Conservation (phyloP, 2,888 invertebrate genomes). For the Endomychus coccineus region DNA sequence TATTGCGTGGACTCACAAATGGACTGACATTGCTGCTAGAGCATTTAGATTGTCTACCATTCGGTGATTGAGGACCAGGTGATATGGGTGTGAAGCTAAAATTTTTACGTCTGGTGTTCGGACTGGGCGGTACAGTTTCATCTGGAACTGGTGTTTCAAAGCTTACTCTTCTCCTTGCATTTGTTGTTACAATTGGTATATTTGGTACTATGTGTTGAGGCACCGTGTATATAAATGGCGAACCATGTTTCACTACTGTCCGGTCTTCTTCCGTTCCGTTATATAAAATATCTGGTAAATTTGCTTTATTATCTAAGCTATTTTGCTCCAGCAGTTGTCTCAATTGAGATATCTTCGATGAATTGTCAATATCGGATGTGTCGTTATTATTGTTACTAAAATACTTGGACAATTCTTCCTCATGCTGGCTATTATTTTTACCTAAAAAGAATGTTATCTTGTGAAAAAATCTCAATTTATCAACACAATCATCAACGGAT, state of each 20-base stretch:
- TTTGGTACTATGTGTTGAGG: slow-evolving; percentile 4
- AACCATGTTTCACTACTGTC: slow-evolving; percentile 7
- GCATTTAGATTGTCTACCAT: slow-evolving; percentile 48
- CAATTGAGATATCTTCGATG: slow-evolving; percentile 61
- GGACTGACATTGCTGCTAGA: slow-evolving; percentile 68
- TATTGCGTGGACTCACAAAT: slow-evolving; percentile 68
- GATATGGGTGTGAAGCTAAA: slow-evolving; percentile 85
- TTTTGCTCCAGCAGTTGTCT: slow-evolving; percentile 60
- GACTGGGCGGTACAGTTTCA: slow-evolving; percentile 59
- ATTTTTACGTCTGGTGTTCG: slow-evolving; percentile 68
- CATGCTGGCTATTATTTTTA: slow-evolving; percentile 68
- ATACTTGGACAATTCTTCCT: slow-evolving; percentile 78
- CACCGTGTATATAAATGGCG: slow-evolving; percentile 6
- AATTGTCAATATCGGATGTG: slow-evolving; percentile 32
- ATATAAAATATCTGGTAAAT: slow-evolving; percentile 13
- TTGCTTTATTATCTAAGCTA: slow-evolving; percentile 28
- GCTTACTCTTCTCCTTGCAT: slow-evolving; percentile 47
- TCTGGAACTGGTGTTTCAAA: slow-evolving; percentile 47
- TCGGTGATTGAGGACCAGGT: slow-evolving; percentile 63
- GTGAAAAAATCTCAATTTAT: too few species aligned
- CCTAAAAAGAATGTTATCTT: too few species aligned
- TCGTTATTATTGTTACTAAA: slow-evolving; percentile 53
- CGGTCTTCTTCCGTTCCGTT: slow-evolving; percentile 9
- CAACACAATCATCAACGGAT: too few species aligned
- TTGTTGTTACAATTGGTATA: slow-evolving; percentile 3